A percentile compares a stretch with the other conserved stretches of the same genome.
These are phyloP conservation scores for Hyperoplus immaculatus DNA, from an alignment of 2,797 vertebrate genomes.

Conservation along the genomic window DNA sequence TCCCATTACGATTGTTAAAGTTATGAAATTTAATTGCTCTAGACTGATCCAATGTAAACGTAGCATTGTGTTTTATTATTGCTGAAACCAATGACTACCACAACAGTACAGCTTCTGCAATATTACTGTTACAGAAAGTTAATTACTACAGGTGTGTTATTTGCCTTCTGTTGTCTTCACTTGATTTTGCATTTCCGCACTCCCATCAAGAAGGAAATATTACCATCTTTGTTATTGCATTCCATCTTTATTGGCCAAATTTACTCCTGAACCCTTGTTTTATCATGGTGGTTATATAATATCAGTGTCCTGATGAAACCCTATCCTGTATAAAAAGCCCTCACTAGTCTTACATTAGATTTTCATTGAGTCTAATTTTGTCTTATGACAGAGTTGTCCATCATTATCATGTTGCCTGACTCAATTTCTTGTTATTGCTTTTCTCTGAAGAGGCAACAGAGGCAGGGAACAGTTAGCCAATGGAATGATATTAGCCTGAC, in stretches of 20 bases:
- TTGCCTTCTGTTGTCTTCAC: conserved; percentile 15
- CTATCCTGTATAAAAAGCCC: conserved; percentile 16
- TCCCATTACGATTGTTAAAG: neutral
- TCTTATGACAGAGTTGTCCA: neutral
- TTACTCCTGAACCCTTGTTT: conserved; percentile 1
- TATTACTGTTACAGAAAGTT: conserved; percentile 2
- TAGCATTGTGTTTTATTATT: neutral
- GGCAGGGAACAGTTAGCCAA: neutral
- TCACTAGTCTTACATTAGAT: neutral
- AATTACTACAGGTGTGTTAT: conserved; percentile 18
- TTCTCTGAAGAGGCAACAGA: conserved; percentile 9
- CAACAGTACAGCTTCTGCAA: neutral
- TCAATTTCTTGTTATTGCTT: conserved; percentile 29
- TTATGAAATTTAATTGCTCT: neutral
- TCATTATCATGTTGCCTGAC: conserved; percentile 17
- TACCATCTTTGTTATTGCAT: conserved; percentile 18
- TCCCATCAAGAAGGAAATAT: conserved; percentile 27
- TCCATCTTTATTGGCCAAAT: conserved; percentile 36
- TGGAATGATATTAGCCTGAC: conserved; percentile 3
- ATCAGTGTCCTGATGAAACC: conserved; percentile 24
- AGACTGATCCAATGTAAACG: neutral
- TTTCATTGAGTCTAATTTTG: conserved; percentile 35
- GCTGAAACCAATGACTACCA: neutral
- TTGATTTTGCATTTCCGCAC: conserved; percentile 10
- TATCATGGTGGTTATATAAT: conserved; percentile 26